These are phyloP conservation scores for Cyprinodon variegatus DNA, from an alignment of 2,113 vertebrate species.

Conservation along the genomic window DNA sequence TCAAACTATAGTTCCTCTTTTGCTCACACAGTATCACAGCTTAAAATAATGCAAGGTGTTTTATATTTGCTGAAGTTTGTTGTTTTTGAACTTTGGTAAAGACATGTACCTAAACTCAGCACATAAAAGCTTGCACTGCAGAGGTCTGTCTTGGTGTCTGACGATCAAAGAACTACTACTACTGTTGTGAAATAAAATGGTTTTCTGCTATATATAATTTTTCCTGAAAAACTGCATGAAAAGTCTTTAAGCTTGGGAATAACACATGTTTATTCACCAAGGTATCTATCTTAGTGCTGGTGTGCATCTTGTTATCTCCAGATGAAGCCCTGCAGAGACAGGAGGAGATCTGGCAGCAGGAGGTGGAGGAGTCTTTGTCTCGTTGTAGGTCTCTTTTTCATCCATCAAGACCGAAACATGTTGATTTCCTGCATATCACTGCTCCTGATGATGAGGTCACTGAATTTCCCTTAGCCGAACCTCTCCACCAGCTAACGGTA, in stretches of 20 bases:
- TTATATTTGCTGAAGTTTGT: too few species aligned
- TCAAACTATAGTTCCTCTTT: too few species aligned
- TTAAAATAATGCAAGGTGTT: background rate
- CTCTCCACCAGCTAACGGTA: slow-evolving; percentile 28
- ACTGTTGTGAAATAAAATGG: background rate
- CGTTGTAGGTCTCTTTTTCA: slow-evolving; percentile 49
- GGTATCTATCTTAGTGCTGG: background rate
- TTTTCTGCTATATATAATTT: background rate
- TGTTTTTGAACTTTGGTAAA: background rate
- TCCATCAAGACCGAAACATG: slow-evolving; percentile 58
- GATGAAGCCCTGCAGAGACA: slow-evolving; percentile 63
- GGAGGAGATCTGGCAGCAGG: slow-evolving; percentile 69
- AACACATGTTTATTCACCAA: too few species aligned
- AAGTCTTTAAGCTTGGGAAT: background rate
- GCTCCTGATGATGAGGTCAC: slow-evolving; percentile 61
- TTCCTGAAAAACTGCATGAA: background rate
- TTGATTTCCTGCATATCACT: slow-evolving; percentile 68
- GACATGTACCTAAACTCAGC: background rate
- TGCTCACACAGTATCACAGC: too few species aligned
- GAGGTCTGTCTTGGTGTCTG: background rate
- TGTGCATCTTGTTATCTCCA: slow-evolving; percentile 12
- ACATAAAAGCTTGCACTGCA: background rate
- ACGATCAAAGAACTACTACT: too few species aligned
- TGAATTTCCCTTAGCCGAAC: slow-evolving; percentile 29
- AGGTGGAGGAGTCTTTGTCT: slow-evolving; percentile 66